phyloP scores from a whole-genome alignment of 2,113 vertebrate species.

The Pleuronectes platessa region DNA sequence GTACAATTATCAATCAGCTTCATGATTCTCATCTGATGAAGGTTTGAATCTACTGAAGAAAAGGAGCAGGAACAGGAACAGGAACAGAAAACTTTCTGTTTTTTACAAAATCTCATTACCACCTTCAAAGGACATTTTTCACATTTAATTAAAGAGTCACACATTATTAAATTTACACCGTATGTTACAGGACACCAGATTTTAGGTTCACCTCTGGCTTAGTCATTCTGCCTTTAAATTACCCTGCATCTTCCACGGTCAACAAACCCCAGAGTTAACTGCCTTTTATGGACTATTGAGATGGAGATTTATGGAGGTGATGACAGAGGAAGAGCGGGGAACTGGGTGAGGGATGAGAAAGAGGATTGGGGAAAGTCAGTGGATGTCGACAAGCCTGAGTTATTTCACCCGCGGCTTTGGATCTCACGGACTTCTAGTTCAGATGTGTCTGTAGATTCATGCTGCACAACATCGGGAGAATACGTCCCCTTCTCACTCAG shows the following conservation, averaged over 20 bases:
- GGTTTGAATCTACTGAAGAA: no score
- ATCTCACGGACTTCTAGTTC: no score
- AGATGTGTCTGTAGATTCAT: no score
- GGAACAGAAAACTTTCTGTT: no score
- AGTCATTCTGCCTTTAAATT: neutral
- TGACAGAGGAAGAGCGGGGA: neutral
- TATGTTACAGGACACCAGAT: neutral
- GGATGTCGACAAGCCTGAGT: neutral
- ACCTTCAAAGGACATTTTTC: neutral
- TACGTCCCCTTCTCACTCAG: no score
- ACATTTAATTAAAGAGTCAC: neutral
- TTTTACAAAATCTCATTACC: neutral
- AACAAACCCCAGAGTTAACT: neutral
- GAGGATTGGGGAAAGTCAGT: neutral
- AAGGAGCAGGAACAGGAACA: no score
- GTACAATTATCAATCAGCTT: no score
- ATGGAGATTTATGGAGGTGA: neutral
- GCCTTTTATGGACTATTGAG: slow-evolving; percentile 16
- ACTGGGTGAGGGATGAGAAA: neutral
- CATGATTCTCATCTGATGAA: no score
- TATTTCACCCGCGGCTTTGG: neutral
- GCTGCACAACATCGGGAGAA: no score
- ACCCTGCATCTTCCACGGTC: neutral
- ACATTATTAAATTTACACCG: neutral
- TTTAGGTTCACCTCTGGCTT: slow-evolving; percentile 3